A percentile compares a stretch with the other conserved stretches of the same genome.
Evolutionary conservation across 2,888 invertebrate species (phyloP).

Genomic region (Amitus sp.): DNA sequence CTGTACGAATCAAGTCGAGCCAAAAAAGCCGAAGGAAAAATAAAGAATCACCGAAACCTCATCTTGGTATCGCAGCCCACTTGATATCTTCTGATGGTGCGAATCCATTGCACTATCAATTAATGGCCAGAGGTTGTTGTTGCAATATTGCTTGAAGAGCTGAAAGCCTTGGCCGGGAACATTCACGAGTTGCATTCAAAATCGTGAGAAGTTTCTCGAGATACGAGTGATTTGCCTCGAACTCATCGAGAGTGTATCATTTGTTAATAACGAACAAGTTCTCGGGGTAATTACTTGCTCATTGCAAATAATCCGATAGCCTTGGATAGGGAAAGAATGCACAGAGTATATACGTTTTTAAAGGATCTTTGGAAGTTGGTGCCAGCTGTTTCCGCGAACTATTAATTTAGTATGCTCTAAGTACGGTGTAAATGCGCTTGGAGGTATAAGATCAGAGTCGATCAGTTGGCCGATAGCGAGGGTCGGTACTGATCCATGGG

Average conservation of each 20-base stretch:
- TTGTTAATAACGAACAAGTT: background rate
- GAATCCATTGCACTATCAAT: background rate
- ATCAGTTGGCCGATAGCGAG: conserved; percentile 45
- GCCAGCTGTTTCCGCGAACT: conserved; percentile 54
- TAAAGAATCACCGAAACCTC: background rate
- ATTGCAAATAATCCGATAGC: conserved; percentile 12
- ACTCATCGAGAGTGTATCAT: background rate
- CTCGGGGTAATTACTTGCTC: background rate
- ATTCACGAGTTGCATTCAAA: background rate
- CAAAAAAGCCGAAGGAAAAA: background rate
- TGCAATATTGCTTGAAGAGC: background rate
- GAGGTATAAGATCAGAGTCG: conserved; percentile 53
- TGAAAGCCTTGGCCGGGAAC: too few species aligned
- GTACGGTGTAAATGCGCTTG: conserved; percentile 60
- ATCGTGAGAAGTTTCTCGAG: background rate
- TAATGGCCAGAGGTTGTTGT: conserved; percentile 5
- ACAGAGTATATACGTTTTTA: conserved; percentile 40
- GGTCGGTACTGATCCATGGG: conserved; percentile 53
- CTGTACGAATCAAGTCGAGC: conserved; percentile 15
- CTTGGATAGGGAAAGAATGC: background rate
- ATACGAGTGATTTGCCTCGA: background rate
- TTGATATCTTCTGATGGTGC: conserved; percentile 4
- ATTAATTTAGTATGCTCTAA: conserved; percentile 62
- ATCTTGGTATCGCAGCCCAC: background rate
- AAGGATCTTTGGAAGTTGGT: conserved; percentile 47